Evolutionary conservation across 2,888 invertebrate species (phyloP), one percentile per base, ranked within the genome.

Genomic region (Pollenia angustigena): DNA sequence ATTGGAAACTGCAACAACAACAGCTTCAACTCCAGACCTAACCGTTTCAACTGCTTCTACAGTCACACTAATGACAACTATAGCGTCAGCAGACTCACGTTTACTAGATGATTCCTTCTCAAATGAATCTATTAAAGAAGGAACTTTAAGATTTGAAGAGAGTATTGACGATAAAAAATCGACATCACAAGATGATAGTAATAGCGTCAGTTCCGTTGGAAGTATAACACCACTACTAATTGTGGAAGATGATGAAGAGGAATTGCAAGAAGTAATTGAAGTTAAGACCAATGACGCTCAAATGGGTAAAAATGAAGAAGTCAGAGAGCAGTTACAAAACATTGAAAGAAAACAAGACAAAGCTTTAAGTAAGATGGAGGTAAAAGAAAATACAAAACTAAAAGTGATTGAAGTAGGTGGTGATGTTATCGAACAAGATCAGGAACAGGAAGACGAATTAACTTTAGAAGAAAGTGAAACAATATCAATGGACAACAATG

Each of bases 131-230:
- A 50, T 91, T 6, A 91, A 91, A 78, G 89, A 90, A 74, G 91
- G 90, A 6, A 90, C 90, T 12, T 81, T 92, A 18, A 88, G 88
- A 0, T 64, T 92, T 42, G 91, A 92, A 0, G 93, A 92, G 2
- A 91, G 90, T 56, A 78, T 81, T 12, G 90, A 90, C 7, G 89
- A 89, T 7, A 88, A 89, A 10, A 88, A 87, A 68, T 85, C 87
- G 46, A 32, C 72, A 58, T 46, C 75, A n/a, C 88, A 88, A 62
- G 90, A 90, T 11, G 90, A 90, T 62, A 81, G 76, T 2, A 86
- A 87, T 18, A 90, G 90, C 40, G 50, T 90, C 6, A 90, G 89
- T 66, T 88, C 90, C 4, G 88, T 86, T 10, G 90, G 88, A 16
- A 80, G 89, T 64, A 81, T 89, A 40, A 88, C 90, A n/a, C 89